Percentiles rank a stretch among this genome's conserved stretches.
Conservation (phyloP, 37 sponge, comb jelly and placozoan genomes). For the Aplysina aerophoba region DNA sequence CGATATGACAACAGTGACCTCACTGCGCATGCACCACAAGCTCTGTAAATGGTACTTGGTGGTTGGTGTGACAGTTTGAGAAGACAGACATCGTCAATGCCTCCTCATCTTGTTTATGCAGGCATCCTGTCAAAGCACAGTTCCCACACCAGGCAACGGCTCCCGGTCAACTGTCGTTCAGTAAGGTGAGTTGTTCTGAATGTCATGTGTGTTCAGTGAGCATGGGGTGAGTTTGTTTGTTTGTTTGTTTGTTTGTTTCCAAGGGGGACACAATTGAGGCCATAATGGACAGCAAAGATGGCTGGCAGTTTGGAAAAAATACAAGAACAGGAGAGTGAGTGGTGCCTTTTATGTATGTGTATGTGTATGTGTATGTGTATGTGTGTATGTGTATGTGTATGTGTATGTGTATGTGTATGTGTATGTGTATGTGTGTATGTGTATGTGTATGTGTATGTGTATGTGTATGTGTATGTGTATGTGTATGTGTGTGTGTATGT, state of each 20-base stretch:
- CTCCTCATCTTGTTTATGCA: background rate
- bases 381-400: no score
- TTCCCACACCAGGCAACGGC: slow-evolving; percentile 41
- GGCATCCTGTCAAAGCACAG: slow-evolving; percentile 60
- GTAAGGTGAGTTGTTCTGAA: slow-evolving; percentile 25
- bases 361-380: no score
- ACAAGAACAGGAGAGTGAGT: slow-evolving; percentile 64
- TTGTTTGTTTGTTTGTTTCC: background rate
- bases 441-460: no score
- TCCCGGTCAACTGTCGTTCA: slow-evolving; percentile 51
- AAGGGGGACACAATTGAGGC: slow-evolving; percentile 86
- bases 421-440: no score
- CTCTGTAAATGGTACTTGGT: no score
- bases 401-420: no score
- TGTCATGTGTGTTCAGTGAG: background rate
- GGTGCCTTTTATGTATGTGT: background rate
- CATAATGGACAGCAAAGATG: slow-evolving; percentile 59
- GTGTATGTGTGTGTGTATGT: no score
- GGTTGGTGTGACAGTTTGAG: no score
- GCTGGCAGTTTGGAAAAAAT: slow-evolving; percentile 85
- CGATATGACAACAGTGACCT: no score
- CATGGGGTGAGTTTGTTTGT: background rate
- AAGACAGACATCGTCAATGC: no score
- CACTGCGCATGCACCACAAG: no score
- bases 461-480: background rate